A percentile compares a stretch with the other conserved stretches of the same genome.
These are phyloP conservation scores for Scolanthus callimorphus DNA, from an alignment of 92 coral and sea anemone genomes.

Conservation along the genomic window DNA sequence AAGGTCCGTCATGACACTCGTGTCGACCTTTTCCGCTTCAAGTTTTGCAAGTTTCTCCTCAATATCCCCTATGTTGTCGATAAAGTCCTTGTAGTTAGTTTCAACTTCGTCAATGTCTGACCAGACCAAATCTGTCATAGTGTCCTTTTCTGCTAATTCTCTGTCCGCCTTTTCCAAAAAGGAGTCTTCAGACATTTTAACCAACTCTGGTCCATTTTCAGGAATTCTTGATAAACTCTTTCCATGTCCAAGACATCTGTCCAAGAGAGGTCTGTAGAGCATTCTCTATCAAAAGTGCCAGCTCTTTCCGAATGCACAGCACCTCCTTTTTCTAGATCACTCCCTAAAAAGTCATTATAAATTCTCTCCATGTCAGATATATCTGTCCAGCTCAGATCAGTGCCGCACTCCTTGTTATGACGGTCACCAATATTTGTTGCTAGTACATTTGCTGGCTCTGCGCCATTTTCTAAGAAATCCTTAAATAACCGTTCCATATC, in stretches of 20 bases:
- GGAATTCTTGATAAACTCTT: slow-evolving; percentile 12
- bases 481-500: slow-evolving; percentile 22
- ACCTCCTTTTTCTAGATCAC: neutral
- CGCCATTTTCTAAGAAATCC: slow-evolving; percentile 1
- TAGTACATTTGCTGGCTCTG: too few species aligned
- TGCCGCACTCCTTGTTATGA: slow-evolving; percentile 20
- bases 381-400: slow-evolving; percentile 11
- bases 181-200: slow-evolving; percentile 8
- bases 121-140: slow-evolving; percentile 48
- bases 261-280: slow-evolving; percentile 16
- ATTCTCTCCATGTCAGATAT: slow-evolving; percentile 27
- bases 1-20: slow-evolving; percentile 22
- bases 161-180: neutral
- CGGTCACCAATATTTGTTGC: too few species aligned
- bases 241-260: slow-evolving; percentile 19
- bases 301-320: neutral
- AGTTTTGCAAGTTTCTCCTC: slow-evolving; percentile 9
- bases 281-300: neutral
- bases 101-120: slow-evolving; percentile 30
- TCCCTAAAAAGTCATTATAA: slow-evolving; percentile 8
- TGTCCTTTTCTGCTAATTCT: slow-evolving; percentile 5
- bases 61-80: slow-evolving; percentile 18
- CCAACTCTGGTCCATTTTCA: slow-evolving; percentile 3
- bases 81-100: slow-evolving; percentile 22
- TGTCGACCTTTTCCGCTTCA: slow-evolving; percentile 1